Evolutionary conservation across 1,140 invertebrate species (phyloP).

Genomic region (Nasonia vitripennis): DNA sequence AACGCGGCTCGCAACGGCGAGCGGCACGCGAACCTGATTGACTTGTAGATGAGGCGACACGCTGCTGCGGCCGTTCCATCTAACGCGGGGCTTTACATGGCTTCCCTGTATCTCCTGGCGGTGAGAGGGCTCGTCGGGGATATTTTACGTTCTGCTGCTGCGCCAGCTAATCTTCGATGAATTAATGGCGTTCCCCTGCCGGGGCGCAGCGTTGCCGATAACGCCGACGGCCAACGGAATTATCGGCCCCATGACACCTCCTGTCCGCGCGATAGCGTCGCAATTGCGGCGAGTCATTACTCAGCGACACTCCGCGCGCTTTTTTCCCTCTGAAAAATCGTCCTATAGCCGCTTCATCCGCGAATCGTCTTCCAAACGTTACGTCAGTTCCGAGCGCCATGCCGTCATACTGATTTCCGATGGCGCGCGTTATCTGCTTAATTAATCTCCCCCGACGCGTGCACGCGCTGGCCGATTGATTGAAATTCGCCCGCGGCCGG

Average conservation of each 20-base stretch:
- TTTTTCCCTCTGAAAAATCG: not conserved
- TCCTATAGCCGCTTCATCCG: not conserved
- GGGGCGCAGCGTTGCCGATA: too few species aligned
- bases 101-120: slow-evolving; percentile 12
- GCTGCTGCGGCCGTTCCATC: not conserved
- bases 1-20: slow-evolving; percentile 61
- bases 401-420: slow-evolving; percentile 39
- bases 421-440: slow-evolving; percentile 71
- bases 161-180: too few species aligned
- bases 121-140: too few species aligned
- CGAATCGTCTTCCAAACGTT: not conserved
- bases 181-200: too few species aligned
- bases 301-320: too few species aligned
- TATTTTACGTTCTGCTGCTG: not conserved
- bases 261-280: too few species aligned
- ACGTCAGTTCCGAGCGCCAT: not conserved
- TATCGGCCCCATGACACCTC: too few species aligned
- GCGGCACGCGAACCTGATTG: slow-evolving; percentile 73
- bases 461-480: not conserved
- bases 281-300: too few species aligned
- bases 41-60: slow-evolving; percentile 75
- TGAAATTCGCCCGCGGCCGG: too few species aligned
- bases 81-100: slow-evolving; percentile 42
- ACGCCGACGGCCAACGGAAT: too few species aligned
- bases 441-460: slow-evolving; percentile 70